phyloP scores from a whole-genome alignment of 2,113 vertebrate species.

The Syrmaticus mikado region DNA sequence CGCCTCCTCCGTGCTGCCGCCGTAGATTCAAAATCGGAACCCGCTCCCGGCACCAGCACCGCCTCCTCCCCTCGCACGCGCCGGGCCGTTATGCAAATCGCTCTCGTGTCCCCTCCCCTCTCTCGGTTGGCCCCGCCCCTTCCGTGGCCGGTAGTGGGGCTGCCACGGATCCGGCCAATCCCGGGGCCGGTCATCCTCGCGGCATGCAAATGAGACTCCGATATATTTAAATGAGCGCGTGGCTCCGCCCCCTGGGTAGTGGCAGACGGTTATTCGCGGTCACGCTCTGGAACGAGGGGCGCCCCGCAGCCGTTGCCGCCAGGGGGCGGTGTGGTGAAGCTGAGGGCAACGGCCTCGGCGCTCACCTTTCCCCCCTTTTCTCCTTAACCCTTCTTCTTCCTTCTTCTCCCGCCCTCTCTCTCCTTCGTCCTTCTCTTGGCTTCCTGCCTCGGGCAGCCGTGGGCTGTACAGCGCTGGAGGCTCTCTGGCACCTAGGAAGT shows the following conservation, averaged over 20 bases:
- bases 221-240: slow-evolving; percentile 17
- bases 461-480: rapidly evolving
- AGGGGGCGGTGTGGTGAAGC: neutral
- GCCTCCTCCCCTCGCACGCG: slow-evolving; percentile 58
- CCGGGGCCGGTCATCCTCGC: neutral
- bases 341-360: neutral
- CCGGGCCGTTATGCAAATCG: slow-evolving; percentile 82
- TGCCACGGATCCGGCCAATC: slow-evolving; percentile 41
- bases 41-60: slow-evolving; percentile 17
- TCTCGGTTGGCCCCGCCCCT: slow-evolving; percentile 39
- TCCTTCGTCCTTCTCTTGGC: neutral
- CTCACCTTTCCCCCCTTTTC: no score
- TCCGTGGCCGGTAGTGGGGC: neutral
- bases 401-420: neutral
- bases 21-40: slow-evolving; percentile 75
- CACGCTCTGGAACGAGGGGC: rapidly evolving
- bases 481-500: neutral
- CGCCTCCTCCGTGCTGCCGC: slow-evolving; percentile 20
- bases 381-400: no score
- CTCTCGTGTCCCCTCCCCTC: neutral
- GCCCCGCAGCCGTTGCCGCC: neutral
- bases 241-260: slow-evolving; percentile 41
- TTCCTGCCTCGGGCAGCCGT: rapidly evolving
- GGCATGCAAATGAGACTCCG: slow-evolving; percentile 37
- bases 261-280: neutral